Conservation (phyloP, 1,140 invertebrate species). For the Dendroctonus valens region DNA sequence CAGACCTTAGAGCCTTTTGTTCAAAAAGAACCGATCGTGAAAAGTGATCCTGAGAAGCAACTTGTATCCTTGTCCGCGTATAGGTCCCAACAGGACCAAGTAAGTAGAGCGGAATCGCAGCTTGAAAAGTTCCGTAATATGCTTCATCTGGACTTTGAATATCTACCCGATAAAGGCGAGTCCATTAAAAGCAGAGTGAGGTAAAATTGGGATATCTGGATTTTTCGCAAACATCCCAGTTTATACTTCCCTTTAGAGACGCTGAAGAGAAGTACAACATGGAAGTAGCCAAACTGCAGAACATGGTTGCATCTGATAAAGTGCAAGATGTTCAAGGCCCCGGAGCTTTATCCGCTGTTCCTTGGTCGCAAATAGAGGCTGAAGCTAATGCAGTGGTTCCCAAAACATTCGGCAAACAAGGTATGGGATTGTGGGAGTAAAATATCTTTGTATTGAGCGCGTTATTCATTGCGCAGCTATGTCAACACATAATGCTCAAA, state of each 20-base stretch:
- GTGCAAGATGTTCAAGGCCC: slow-evolving; percentile 30
- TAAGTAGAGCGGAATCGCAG: slow-evolving; percentile 14
- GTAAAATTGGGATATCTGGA: neutral
- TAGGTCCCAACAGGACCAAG: slow-evolving; percentile 2
- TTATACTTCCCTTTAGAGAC: slow-evolving; percentile 50
- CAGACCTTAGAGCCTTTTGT: neutral
- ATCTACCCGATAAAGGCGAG: slow-evolving; percentile 48
- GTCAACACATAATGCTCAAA: slow-evolving; percentile 60
- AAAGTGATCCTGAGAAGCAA: neutral
- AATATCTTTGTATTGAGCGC: neutral
- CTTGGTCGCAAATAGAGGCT: slow-evolving; percentile 56
- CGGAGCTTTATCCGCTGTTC: slow-evolving; percentile 39
- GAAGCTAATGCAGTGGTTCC: slow-evolving; percentile 55
- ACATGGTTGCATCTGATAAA: slow-evolving; percentile 53
- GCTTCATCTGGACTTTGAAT: slow-evolving; percentile 52
- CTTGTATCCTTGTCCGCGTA: neutral
- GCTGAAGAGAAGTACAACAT: slow-evolving; percentile 49
- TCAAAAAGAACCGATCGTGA: neutral
- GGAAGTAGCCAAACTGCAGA: slow-evolving; percentile 50
- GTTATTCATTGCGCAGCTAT: slow-evolving; percentile 52
- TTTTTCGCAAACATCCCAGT: slow-evolving; percentile 45
- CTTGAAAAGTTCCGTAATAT: slow-evolving; percentile 48
- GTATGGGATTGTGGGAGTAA: slow-evolving; percentile 12
- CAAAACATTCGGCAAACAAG: slow-evolving; percentile 55
- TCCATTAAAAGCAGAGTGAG: slow-evolving; percentile 7